These are phyloP conservation scores for Antheraea mylitta DNA, from an alignment of 1,140 invertebrate species.

Conservation along the genomic window DNA sequence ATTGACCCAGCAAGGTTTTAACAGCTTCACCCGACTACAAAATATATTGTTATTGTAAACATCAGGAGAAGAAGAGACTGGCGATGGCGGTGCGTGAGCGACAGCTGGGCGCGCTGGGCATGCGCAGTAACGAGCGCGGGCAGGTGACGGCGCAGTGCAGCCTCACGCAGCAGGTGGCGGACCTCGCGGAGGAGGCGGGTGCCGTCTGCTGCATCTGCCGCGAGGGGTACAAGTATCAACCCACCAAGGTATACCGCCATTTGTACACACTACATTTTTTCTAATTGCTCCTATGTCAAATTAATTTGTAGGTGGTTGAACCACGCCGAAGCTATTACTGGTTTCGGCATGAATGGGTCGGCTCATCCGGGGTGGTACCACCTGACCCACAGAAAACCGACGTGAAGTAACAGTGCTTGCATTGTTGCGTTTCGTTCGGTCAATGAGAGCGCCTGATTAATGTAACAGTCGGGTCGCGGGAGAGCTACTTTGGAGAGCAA, in stretches of 20 bases:
- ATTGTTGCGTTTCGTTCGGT: no score
- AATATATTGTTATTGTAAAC: neutral
- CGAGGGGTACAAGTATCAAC: constrained; percentile 97
- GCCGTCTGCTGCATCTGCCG: constrained; percentile 98
- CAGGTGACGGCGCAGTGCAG: constrained; percentile 94
- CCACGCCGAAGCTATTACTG: no score
- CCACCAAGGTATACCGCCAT: constrained; percentile 82
- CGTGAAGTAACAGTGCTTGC: no score
- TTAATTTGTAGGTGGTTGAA: no score
- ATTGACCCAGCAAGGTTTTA: no score
- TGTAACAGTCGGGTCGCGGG: no score
- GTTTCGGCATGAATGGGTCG: no score
- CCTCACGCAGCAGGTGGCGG: constrained; percentile 95
- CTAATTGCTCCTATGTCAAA: neutral
- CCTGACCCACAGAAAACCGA: no score
- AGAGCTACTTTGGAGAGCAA: no score
- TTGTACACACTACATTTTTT: neutral
- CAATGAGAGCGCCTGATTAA: no score
- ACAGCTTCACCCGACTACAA: no score
- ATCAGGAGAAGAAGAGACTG: constrained; percentile 94
- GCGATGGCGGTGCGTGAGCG: constrained; percentile 99
- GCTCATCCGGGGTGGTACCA: no score
- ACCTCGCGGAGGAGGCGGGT: constrained; percentile 96
- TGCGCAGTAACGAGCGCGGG: constrained; percentile 96
- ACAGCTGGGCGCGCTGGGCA: constrained; percentile 95